A percentile compares a stretch with the other conserved stretches of the same genome.
Evolutionary conservation across 2,888 invertebrate genomes (phyloP).

Genomic region (Drosophila greeni): DNA sequence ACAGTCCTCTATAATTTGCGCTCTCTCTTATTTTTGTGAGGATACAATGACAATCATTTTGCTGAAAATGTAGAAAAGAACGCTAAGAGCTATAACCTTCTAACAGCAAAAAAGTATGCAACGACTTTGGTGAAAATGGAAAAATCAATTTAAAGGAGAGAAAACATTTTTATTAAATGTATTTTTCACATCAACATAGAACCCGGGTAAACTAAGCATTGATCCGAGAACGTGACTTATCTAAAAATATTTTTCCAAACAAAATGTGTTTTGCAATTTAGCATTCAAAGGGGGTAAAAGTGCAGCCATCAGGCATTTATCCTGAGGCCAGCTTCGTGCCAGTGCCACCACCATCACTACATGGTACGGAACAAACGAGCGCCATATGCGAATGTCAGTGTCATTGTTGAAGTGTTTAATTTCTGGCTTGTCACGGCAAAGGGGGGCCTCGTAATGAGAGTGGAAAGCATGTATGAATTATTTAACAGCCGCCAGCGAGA

Average conservation of each 20-base stretch:
- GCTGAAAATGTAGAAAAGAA: background rate
- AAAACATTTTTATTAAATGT: background rate
- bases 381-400: slow-evolving; percentile 55
- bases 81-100: background rate
- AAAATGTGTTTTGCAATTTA: slow-evolving; percentile 5
- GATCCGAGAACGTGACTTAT: background rate
- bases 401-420: slow-evolving; percentile 37
- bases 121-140: background rate
- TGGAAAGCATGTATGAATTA: slow-evolving; percentile 53
- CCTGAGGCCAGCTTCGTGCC: slow-evolving; percentile 1
- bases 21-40: background rate
- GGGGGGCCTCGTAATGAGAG: slow-evolving; percentile 2
- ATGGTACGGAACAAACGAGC: slow-evolving; percentile 10
- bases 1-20: no score
- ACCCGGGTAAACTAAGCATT: background rate
- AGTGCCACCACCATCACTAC: slow-evolving; percentile 1
- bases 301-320: slow-evolving; percentile 7
- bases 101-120: background rate
- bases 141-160: background rate
- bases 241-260: background rate
- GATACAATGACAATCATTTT: background rate
- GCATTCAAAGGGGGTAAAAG: background rate
- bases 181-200: no score
- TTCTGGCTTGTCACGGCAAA: slow-evolving; percentile 1
- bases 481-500: slow-evolving; percentile 45